These are phyloP conservation scores for Herpetotheres cachinnans DNA, from an alignment of 2,113 vertebrate genomes.

Conservation along the genomic window DNA sequence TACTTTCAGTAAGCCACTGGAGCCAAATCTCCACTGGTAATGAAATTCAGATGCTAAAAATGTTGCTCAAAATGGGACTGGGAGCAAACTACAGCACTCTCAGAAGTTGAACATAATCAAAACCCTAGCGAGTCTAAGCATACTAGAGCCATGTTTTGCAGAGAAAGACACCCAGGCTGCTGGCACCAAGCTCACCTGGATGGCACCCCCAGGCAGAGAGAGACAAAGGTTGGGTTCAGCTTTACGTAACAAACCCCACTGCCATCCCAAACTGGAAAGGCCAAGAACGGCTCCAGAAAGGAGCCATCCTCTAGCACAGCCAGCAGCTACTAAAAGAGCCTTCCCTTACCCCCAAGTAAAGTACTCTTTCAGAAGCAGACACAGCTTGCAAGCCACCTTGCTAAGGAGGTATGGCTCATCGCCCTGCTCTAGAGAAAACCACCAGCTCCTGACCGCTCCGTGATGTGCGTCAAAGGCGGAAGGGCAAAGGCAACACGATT, in stretches of 20 bases:
- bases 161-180: not conserved
- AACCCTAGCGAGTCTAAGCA: not conserved
- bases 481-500: not conserved
- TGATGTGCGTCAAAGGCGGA: not conserved
- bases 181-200: not conserved
- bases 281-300: not conserved
- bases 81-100: not conserved
- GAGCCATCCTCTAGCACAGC: not conserved
- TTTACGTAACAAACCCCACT: not conserved
- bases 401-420: not conserved
- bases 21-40: conserved; percentile 21
- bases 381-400: not conserved
- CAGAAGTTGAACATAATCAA: not conserved
- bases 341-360: not conserved
- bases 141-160: fast-evolving
- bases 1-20: not conserved
- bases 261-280: not conserved
- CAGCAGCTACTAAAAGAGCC: not conserved
- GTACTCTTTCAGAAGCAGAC: not conserved
- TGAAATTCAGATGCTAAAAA: conserved; percentile 42
- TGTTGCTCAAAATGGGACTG: not conserved
- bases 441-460: not conserved
- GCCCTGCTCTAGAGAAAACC: not conserved
- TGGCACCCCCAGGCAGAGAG: not conserved
- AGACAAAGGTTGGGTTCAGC: not conserved